Evolutionary conservation across 1,140 invertebrate genomes (phyloP).

Genomic region (Caenorhabditis remanei): DNA sequence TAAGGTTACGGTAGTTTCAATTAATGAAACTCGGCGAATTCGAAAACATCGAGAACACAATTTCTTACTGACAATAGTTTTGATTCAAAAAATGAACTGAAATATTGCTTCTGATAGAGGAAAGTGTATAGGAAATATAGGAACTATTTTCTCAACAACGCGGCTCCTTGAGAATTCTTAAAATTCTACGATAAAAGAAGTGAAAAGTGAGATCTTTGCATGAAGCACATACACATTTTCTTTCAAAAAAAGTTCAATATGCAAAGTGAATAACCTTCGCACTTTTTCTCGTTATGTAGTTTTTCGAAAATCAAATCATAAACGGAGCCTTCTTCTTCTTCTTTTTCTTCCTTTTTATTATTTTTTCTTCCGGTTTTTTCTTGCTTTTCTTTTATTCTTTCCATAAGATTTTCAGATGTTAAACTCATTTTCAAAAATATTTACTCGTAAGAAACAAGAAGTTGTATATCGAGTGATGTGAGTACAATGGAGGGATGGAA

Average conservation of each 20-base stretch:
- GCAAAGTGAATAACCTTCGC: conserved; percentile 46
- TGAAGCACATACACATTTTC: neutral
- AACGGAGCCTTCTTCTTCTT: neutral
- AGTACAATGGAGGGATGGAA: neutral
- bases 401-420: neutral
- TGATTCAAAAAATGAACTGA: no score
- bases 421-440: conserved; percentile 11
- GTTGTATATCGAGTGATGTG: conserved; percentile 55
- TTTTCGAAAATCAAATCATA: conserved; percentile 54
- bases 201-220: no score
- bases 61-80: no score
- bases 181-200: no score
- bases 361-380: neutral
- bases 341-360: neutral
- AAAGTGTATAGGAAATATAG: no score
- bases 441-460: conserved; percentile 53
- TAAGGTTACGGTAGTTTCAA: no score
- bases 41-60: no score
- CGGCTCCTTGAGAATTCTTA: no score
- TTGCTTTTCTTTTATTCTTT: neutral
- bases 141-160: no score
- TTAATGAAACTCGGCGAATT: no score
- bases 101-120: no score
- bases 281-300: neutral
- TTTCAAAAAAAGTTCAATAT: conserved; percentile 18